Evolutionary conservation across 1,140 invertebrate genomes (phyloP), one percentile per base, ranked within the genome.

Genomic region (Gerris buenoi): DNA sequence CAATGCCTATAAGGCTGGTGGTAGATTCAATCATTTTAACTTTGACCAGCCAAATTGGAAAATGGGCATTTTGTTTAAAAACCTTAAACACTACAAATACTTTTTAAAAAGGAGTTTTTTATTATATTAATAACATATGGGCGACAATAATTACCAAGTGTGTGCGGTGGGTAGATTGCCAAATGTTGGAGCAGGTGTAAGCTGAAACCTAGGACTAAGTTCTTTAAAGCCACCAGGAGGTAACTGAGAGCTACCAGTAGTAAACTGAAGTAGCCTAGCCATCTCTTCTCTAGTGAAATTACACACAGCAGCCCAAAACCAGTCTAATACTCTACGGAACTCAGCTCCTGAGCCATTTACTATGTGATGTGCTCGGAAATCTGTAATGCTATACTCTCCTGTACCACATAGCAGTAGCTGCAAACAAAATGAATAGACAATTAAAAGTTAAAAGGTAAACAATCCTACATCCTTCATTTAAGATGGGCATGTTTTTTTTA

Each of bases 251-350:
- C 90, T 93, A 58, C 89, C 90, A 0, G 94, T 97, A n/a, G 90
- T 93, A 77, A 97, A 97, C 78, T 97, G 93, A 69, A 97, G 80
- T 67, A 97, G 80, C 59, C 93, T 80, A 0, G 92, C 93, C 85
- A 95, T 93, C 81, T 97, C 93, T 75, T 95, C 93, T 73, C 90
- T 87, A 28, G 89, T 92, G 76, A 96, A 94, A 77, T 91, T 92
- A 68, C 86, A 87, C 23, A 96, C 86, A 61, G 91, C 90, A 1
- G 91, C 91, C 94, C 93, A 97, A 77, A 96, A 95, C 93, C 93
- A 96, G 69, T 87, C 88, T 23, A 96, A 79, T 57, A 94, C 86
- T 65, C 90, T 85, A 46, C 87, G 80, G 77, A 95, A 95, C 74
- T 91, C 88, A 0, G 86, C 81, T 0, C 89, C 91, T 65, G 86